Percentiles rank a stretch among this genome's conserved stretches.
phyloP scores from a whole-genome alignment of 2,888 invertebrate species.

The Priapulus caudatus region DNA sequence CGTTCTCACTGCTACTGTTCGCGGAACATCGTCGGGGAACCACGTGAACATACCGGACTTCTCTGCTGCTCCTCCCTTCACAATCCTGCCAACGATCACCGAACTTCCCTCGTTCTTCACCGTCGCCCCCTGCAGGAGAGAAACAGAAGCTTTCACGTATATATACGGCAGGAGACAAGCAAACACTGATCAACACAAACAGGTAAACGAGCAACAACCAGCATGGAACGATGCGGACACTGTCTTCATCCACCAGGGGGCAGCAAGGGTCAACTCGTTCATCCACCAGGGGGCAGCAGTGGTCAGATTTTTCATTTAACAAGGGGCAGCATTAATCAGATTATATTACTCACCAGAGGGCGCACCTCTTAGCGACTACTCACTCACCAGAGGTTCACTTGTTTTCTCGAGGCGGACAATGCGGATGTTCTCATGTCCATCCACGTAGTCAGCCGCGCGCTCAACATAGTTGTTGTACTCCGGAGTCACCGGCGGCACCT shows the following conservation, averaged over 20 bases:
- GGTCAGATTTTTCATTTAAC: too few relatives aligned
- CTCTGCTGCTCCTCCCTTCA: conserved; percentile 90
- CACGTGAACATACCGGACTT: conserved; percentile 57
- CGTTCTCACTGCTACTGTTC: too few relatives aligned
- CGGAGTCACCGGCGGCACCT: conserved; percentile 26
- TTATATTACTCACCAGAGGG: too few relatives aligned
- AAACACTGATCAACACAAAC: background rate
- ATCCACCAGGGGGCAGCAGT: too few relatives aligned
- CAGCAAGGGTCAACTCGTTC: too few relatives aligned
- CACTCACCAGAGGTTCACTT: conserved; percentile 61
- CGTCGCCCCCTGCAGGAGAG: conserved; percentile 47
- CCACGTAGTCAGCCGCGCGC: conserved; percentile 43
- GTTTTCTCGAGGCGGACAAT: conserved; percentile 94
- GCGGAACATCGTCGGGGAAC: too few relatives aligned
- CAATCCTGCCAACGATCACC: conserved; percentile 88
- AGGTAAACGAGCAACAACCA: background rate
- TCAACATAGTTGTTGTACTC: conserved; percentile 29
- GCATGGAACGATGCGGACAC: background rate
- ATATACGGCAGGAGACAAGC: too few relatives aligned
- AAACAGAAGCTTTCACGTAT: too few relatives aligned
- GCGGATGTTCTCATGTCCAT: conserved; percentile 44
- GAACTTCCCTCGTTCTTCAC: conserved; percentile 72
- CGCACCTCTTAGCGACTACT: too few relatives aligned
- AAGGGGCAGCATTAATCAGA: too few relatives aligned
- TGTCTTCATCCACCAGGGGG: background rate